Base-by-base conservation (phyloP, 2,113 vertebrate genomes). In the Macquaria ambigua region DNA sequence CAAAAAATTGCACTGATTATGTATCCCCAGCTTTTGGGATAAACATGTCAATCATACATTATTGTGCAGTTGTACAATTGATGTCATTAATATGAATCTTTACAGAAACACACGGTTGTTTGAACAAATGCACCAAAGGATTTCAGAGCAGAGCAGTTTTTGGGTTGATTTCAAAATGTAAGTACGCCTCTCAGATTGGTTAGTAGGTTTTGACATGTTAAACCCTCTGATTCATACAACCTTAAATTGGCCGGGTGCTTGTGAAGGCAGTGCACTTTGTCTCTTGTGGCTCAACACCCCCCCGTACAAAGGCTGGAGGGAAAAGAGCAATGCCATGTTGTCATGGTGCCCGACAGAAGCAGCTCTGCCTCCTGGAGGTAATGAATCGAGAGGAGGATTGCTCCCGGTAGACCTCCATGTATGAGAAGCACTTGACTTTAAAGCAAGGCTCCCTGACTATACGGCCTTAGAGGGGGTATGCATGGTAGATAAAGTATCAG, bases 381-480 rank as follows among this genome's bases (percentile, higher is more conserved):
- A 92, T 93, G 90, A 93, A 91, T 93, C 83, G 78, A 92, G 87
- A 86, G 89, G 90, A 92, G 82, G 87, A 93, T 92, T 91, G 89
- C 77, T 92, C 93, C 88, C 91, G 21, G 83, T 89, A 89, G 92
- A 90, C 87, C 66, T 83, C 55, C 62, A 41, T 83, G 74, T 91
- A 91, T 67, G 86, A 93, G 89, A 89, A 90, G 87, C 86, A 88
- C 90, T 91, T 92, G 88, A 91, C 90, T 92, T 93, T 88, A 90
- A 91, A 91, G 89, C 81, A 92, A 83, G 92, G 79, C 77, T 90
- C 79, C 62, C 63, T 31, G 63, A 83, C 79, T 91, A 59, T 87
- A 75, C 46, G 61, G 74, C 81, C 55, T 28, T 82, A 84, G 58
- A 41, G 41, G 66, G 72, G 74, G 58, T 55, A 56, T 69, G 43